These are phyloP conservation scores for Stenodera caucasica DNA, from an alignment of 2,888 invertebrate species.

Conservation along the genomic window DNA sequence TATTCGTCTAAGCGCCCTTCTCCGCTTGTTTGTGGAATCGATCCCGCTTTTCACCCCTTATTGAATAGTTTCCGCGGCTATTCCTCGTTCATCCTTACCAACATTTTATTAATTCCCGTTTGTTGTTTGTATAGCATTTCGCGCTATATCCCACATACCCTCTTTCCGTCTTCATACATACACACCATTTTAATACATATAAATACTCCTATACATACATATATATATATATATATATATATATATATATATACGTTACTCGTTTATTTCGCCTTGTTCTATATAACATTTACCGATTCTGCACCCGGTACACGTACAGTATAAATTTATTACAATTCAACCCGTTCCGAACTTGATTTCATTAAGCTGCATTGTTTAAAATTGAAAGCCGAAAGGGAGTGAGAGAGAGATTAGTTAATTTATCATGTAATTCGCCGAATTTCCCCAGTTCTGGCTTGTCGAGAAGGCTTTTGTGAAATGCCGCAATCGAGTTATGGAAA, in stretches of 20 bases:
- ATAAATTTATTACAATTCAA: conserved; percentile 55
- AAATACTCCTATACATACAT: no score
- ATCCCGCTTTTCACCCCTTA: conserved; percentile 39
- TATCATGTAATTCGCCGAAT: conserved; percentile 53
- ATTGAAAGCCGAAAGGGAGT: conserved; percentile 49
- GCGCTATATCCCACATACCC: not conserved
- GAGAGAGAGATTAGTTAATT: conserved; percentile 54
- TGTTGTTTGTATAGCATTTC: conserved; percentile 4
- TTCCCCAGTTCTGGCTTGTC: conserved; percentile 39
- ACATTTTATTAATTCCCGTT: conserved; percentile 36
- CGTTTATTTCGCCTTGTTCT: conserved; percentile 36
- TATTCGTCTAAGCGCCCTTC: conserved; percentile 29
- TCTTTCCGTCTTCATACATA: conserved; percentile 8
- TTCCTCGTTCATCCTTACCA: conserved; percentile 33
- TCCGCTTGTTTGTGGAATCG: conserved; percentile 38
- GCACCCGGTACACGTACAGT: conserved; percentile 43
- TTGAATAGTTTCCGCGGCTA: conserved; percentile 37
- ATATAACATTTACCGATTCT: conserved; percentile 36
- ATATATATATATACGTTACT: no score
- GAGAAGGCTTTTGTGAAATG: conserved; percentile 41
- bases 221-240: no score
- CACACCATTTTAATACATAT: not conserved
- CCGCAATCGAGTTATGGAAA: conserved; percentile 1
- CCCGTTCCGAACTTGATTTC: conserved; percentile 57
- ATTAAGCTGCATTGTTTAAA: conserved; percentile 57